phyloP scores from a whole-genome alignment of 2,113 vertebrate species.

The Poecile atricapillus region DNA sequence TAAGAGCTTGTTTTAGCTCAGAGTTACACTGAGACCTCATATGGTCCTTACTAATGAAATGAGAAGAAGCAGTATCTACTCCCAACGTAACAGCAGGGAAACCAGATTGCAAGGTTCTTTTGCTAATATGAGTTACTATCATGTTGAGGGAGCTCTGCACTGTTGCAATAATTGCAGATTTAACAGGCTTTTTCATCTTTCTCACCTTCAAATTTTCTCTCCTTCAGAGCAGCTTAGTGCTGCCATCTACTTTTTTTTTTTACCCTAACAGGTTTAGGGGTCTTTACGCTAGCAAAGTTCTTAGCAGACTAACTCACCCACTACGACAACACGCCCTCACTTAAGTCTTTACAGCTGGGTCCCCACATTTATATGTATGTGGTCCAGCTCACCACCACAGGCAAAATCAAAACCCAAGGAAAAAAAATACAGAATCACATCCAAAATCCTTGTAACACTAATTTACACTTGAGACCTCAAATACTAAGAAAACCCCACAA shows the following conservation, averaged over 20 bases:
- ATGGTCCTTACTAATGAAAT: conserved; percentile 48
- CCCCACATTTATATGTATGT: neutral
- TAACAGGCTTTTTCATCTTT: conserved; percentile 46
- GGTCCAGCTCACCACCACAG: neutral
- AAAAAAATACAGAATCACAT: neutral
- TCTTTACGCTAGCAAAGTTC: neutral
- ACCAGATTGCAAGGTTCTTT: conserved; percentile 49
- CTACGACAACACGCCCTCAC: neutral
- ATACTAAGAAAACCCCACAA: neutral
- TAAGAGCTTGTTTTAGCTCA: conserved; percentile 37
- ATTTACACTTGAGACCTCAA: neutral
- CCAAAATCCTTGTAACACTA: neutral
- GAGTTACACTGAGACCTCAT: conserved; percentile 39
- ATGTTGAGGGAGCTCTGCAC: conserved; percentile 15
- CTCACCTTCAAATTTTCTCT: conserved; percentile 31
- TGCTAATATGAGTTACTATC: conserved; percentile 49
- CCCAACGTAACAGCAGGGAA: conserved; percentile 47
- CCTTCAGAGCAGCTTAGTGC: conserved; percentile 34
- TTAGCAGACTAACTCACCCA: neutral
- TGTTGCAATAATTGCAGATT: conserved; percentile 50
- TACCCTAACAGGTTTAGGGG: neutral
- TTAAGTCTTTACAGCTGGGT: neutral
- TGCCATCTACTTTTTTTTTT: conserved; percentile 31
- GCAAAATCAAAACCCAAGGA: neutral
- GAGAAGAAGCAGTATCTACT: conserved; percentile 22